Evolutionary conservation across 2,113 vertebrate genomes (phyloP).

Genomic region (Microcebus ravelobensis): DNA sequence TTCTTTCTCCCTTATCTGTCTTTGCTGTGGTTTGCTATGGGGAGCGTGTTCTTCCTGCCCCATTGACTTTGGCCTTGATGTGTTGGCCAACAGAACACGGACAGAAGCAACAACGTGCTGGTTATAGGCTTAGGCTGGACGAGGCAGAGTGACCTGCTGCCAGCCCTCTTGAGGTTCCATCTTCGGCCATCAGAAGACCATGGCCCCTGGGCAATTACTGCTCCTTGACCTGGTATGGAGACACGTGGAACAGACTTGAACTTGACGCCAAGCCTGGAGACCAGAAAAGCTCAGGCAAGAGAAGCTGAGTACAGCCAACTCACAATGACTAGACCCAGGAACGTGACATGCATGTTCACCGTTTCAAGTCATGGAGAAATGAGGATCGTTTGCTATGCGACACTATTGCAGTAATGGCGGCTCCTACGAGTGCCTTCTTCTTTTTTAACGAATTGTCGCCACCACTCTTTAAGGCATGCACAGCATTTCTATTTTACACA

Average conservation of each 20-base stretch:
- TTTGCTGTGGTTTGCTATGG: background rate
- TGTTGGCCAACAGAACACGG: background rate
- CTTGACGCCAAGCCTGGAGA: background rate
- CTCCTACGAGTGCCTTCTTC: accelerated
- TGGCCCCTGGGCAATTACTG: too few species aligned
- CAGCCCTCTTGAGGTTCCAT: background rate
- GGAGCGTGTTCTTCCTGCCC: background rate
- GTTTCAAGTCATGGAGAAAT: background rate
- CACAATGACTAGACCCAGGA: accelerated
- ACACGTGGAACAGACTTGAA: background rate
- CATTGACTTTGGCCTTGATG: background rate
- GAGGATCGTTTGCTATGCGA: background rate
- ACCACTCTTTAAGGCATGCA: background rate
- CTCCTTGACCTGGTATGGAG: background rate
- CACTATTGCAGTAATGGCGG: background rate
- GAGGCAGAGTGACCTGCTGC: background rate
- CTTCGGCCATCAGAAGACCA: background rate
- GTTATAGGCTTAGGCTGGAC: background rate
- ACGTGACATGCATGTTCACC: background rate
- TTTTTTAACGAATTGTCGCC: background rate
- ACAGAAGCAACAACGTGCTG: background rate
- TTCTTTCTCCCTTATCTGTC: background rate
- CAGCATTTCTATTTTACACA: background rate
- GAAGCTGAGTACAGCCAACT: background rate
- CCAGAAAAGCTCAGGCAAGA: background rate